These are phyloP conservation scores for Dichetophora obliterata DNA, from an alignment of 2,888 invertebrate species.

Conservation along the genomic window DNA sequence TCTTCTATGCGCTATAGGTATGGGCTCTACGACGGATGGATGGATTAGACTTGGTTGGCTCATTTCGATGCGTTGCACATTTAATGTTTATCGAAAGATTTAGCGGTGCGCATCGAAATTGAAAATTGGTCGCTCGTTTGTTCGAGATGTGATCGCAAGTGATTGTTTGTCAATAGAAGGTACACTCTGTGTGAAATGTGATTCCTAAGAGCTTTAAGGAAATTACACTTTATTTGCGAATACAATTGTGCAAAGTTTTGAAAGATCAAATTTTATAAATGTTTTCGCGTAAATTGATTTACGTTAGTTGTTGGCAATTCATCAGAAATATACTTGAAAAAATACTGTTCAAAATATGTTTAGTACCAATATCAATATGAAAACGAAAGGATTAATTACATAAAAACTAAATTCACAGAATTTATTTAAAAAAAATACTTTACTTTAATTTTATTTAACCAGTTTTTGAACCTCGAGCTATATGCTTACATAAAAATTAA, in stretches of 20 bases:
- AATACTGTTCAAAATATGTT: too few relatives aligned
- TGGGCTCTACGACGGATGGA: not conserved
- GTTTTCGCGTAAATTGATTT: not conserved
- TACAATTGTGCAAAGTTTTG: not conserved
- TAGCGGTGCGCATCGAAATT: conserved; percentile 50
- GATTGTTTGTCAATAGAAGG: conserved; percentile 29
- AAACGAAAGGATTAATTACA: too few relatives aligned
- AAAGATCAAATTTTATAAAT: not conserved
- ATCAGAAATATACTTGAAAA: not conserved
- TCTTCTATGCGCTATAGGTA: conserved; percentile 8
- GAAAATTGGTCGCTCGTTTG: conserved; percentile 30
- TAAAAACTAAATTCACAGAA: too few relatives aligned
- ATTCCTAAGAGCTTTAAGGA: not conserved
- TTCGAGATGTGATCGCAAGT: conserved; percentile 40
- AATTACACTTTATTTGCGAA: not conserved
- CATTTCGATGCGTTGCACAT: conserved; percentile 20
- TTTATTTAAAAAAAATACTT: too few relatives aligned
- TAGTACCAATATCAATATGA: too few relatives aligned
- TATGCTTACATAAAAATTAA: too few relatives aligned
- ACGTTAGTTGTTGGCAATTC: not conserved
- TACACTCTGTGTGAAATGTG: conserved; percentile 22
- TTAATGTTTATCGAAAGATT: conserved; percentile 53
- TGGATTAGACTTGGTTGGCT: not conserved
- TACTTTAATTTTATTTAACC: too few relatives aligned
- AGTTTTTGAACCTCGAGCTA: too few relatives aligned